These are phyloP conservation scores for Mesodorylaimus sp. DNA, from an alignment of 2,888 invertebrate genomes.

Conservation along the genomic window DNA sequence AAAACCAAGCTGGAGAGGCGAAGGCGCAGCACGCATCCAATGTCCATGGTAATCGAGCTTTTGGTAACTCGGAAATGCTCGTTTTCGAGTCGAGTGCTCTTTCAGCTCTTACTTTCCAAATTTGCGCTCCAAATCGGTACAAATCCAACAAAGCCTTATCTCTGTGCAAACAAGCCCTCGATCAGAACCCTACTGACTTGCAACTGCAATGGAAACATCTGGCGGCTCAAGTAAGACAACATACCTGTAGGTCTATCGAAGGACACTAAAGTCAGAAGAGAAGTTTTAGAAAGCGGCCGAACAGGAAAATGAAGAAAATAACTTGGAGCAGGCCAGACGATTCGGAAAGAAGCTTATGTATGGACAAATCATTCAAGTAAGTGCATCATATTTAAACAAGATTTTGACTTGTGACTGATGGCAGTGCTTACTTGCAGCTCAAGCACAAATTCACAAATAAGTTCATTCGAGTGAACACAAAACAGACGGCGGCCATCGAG, in stretches of 20 bases:
- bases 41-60: too few relatives aligned
- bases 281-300: conserved; percentile 29
- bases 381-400: too few relatives aligned
- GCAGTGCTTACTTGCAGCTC: conserved; percentile 27
- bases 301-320: conserved; percentile 30
- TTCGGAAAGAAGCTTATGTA: conserved; percentile 29
- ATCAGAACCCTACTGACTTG: conserved; percentile 21
- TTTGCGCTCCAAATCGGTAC: conserved; percentile 30
- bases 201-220: conserved; percentile 14
- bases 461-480: conserved; percentile 30
- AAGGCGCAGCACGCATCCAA: conserved; percentile 21
- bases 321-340: conserved; percentile 27
- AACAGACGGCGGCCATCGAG: conserved; percentile 28
- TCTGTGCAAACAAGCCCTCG: conserved; percentile 21
- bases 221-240: conserved; percentile 22
- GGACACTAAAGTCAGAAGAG: neutral
- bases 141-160: conserved; percentile 27
- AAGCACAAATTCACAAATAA: conserved; percentile 27
- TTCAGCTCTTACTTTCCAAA: conserved; percentile 28
- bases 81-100: conserved; percentile 7
- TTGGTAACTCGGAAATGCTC: too few relatives aligned
- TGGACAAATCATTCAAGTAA: conserved; percentile 32
- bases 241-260: neutral
- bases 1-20: conserved; percentile 26
- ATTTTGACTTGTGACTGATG: too few relatives aligned